Base-by-base conservation (phyloP, 2,797 vertebrate species). In the Cephalopachus bancanus region DNA sequence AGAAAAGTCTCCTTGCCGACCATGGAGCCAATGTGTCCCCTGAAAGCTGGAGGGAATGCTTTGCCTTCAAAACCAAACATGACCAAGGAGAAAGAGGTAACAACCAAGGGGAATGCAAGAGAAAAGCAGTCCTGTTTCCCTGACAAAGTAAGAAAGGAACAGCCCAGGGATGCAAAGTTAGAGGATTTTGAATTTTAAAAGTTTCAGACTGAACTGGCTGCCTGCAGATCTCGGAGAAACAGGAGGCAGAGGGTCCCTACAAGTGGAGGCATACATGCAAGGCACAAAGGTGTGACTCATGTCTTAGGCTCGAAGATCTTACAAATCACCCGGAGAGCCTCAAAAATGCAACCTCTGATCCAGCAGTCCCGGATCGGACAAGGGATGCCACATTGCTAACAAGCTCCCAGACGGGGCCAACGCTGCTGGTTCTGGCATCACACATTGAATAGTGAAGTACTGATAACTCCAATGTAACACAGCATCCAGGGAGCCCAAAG, bases 341-440 rank as follows among this genome's bases (percentile, higher is more conserved):
- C 59, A 88, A 57, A 93, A 51, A 59, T 30, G 8, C 64, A 57
- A 37, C n/a, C 4, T 81, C 67, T 65, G 24, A 88, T 33, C 64
- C 67, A 74, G 14, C 12, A 59, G 33, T 72, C 17, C 62, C 51
- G 7, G 3, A 14, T 19, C 22, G 57, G 72, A 24, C 71, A 3
- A 49, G n/a, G 83, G 62, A 76, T 62, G 78, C 30, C 74, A 72
- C 49, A 65, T 83, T 91, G 88, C 91, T 74, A 95, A 55, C 37
- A 79, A 83, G 65, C 16, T 74, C 51, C 44, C 76, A 88, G 28
- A 20, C 33, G 74, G 89, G 49, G 28, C 37, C 30, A 51, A 4
- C 0, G 7, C 60, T 85, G 20, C 22, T 79, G 72, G 89, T 57
- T 37, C 53, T 85, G 24, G 11, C 20, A 24, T 84, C 55, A 80